Percentiles rank a stretch among this genome's conserved stretches.
Evolutionary conservation across 2,888 invertebrate species (phyloP).

Genomic region (Limnephilus marmoratus): DNA sequence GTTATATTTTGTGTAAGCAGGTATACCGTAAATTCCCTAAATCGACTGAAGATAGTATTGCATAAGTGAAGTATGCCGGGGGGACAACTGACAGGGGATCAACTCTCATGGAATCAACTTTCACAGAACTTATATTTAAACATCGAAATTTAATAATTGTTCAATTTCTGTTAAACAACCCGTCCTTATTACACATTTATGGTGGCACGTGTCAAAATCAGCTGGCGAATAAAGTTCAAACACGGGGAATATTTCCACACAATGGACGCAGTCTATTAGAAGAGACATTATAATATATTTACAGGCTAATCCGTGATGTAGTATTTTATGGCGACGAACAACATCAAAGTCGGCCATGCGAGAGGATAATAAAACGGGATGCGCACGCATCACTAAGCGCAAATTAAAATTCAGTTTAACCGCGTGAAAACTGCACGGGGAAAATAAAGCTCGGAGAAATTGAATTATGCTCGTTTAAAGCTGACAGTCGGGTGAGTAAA

Average conservation of each 20-base stretch:
- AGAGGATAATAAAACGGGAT: constrained; percentile 50
- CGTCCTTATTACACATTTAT: neutral
- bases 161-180: no score
- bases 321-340: constrained; percentile 25
- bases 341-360: constrained; percentile 42
- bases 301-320: constrained; percentile 37
- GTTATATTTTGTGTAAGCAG: no score
- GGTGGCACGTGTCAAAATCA: constrained; percentile 18
- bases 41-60: no score
- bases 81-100: no score
- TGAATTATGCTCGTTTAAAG: neutral
- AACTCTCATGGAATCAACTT: no score
- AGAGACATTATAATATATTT: constrained; percentile 37
- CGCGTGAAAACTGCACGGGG: constrained; percentile 39
- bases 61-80: no score
- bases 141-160: no score
- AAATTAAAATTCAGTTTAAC: constrained; percentile 50
- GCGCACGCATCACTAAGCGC: constrained; percentile 47
- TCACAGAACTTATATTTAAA: no score
- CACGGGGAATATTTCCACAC: constrained; percentile 21
- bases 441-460: constrained; percentile 33
- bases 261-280: constrained; percentile 49
- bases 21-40: no score
- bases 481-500: constrained; percentile 8
- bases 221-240: neutral